These are phyloP conservation scores for Elymnias hypermnestra DNA, from an alignment of 1,140 invertebrate genomes.

Conservation along the genomic window DNA sequence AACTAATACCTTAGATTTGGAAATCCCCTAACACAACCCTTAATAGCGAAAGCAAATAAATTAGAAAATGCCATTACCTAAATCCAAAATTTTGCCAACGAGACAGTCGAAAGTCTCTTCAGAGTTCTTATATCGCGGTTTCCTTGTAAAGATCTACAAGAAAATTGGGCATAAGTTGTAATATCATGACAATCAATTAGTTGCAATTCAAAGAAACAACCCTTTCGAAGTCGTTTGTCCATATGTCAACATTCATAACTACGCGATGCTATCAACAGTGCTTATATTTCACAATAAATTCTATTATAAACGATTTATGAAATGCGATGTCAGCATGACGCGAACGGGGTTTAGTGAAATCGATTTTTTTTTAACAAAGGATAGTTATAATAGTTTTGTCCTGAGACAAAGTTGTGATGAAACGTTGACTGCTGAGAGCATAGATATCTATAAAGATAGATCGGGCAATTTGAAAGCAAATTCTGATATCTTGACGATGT, in stretches of 20 bases:
- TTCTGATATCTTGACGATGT: too few species aligned
- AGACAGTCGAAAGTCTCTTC: too few species aligned
- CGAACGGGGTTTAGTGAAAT: slow-evolving; percentile 46
- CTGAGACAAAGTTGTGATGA: slow-evolving; percentile 55
- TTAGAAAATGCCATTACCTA: too few species aligned
- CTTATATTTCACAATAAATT: slow-evolving; percentile 51
- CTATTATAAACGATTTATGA: slow-evolving; percentile 66
- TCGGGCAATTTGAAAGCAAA: too few species aligned
- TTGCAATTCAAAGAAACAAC: slow-evolving; percentile 45
- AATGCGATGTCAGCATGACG: slow-evolving; percentile 70
- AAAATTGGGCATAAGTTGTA: slow-evolving; percentile 27
- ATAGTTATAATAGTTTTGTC: slow-evolving; percentile 59
- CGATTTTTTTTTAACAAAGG: slow-evolving; percentile 40
- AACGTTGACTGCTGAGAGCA: slow-evolving; percentile 38
- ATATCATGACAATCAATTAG: slow-evolving; percentile 58
- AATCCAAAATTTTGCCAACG: too few species aligned
- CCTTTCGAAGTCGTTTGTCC: slow-evolving; percentile 42
- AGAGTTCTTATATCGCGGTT: too few species aligned
- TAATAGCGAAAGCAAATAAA: too few species aligned
- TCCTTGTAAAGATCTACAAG: too few species aligned
- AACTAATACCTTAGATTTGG: too few species aligned
- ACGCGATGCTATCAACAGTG: slow-evolving; percentile 54
- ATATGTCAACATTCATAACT: slow-evolving; percentile 56
- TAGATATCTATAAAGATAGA: too few species aligned
- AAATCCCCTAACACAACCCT: too few species aligned